Percentiles rank a stretch among this genome's conserved stretches.
Evolutionary conservation across 1,140 invertebrate species (phyloP).

Genomic region (Bombus pyrosoma): DNA sequence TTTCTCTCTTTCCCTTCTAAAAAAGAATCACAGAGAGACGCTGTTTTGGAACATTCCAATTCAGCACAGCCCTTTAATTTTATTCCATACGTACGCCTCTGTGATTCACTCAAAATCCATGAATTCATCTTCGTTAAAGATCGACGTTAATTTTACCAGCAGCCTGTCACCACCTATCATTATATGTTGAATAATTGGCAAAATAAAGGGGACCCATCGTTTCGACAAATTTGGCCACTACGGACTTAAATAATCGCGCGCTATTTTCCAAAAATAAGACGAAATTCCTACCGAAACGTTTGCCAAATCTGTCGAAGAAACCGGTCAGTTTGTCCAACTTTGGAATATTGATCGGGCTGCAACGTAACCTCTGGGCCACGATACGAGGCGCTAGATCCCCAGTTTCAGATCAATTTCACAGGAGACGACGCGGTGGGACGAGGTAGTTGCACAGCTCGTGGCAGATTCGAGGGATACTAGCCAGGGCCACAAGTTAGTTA

Average conservation of each 20-base stretch:
- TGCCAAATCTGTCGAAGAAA: not conserved
- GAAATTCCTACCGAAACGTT: not conserved
- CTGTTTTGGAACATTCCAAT: too few species aligned
- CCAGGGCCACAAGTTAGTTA: slow-evolving; percentile 40
- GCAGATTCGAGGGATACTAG: slow-evolving; percentile 30
- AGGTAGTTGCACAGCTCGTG: slow-evolving; percentile 19
- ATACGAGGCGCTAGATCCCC: not conserved
- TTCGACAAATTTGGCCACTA: not conserved
- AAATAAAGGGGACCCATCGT: not conserved
- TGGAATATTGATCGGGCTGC: not conserved
- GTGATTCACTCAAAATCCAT: too few species aligned
- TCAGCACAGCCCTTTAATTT: too few species aligned
- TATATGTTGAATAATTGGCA: rapidly evolving
- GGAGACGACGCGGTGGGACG: not conserved
- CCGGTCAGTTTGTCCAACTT: not conserved
- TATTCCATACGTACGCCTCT: too few species aligned
- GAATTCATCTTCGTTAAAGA: too few species aligned
- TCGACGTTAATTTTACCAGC: too few species aligned
- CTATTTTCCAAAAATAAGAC: not conserved
- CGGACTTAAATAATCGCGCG: rapidly evolving
- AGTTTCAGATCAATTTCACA: slow-evolving; percentile 19
- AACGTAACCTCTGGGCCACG: not conserved
- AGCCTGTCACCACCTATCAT: too few species aligned
- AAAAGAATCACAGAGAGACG: too few species aligned
- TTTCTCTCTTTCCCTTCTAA: too few species aligned